Conservation (phyloP, 2,888 invertebrate species). For the Microctonus brassicae region DNA sequence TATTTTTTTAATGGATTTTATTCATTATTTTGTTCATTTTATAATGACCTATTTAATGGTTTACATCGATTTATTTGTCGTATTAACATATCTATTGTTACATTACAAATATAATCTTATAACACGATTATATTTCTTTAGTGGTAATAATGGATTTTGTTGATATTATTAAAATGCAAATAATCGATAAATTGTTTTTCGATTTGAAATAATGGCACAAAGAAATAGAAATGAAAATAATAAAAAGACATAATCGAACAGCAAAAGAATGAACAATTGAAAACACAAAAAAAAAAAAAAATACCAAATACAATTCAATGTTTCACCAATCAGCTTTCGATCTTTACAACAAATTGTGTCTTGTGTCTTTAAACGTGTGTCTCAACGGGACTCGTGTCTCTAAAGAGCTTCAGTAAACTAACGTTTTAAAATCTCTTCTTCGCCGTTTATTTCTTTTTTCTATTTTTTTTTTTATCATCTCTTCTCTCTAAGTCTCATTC, state of each 20-base stretch:
- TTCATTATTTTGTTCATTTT: no score
- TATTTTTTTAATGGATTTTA: no score
- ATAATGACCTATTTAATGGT: neutral
- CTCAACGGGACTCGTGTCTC: neutral
- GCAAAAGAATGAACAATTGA: neutral
- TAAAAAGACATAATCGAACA: no score
- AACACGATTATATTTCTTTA: no score
- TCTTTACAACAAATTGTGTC: neutral
- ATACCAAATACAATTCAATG: slow-evolving; percentile 1
- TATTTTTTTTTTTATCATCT: neutral
- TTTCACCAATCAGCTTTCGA: neutral
- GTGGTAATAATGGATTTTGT: no score
- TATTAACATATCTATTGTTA: no score
- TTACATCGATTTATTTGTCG: neutral
- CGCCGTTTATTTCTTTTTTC: neutral
- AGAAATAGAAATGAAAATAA: no score
- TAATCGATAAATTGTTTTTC: no score
- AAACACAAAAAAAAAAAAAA: no score
- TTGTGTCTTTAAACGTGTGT: neutral
- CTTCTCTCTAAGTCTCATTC: neutral
- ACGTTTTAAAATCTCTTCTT: neutral
- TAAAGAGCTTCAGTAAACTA: neutral
- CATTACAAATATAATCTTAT: no score
- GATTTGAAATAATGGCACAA: no score
- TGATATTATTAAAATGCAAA: no score